phyloP scores from a whole-genome alignment of 2,888 invertebrate genomes.

The Nomada ruficornis region DNA sequence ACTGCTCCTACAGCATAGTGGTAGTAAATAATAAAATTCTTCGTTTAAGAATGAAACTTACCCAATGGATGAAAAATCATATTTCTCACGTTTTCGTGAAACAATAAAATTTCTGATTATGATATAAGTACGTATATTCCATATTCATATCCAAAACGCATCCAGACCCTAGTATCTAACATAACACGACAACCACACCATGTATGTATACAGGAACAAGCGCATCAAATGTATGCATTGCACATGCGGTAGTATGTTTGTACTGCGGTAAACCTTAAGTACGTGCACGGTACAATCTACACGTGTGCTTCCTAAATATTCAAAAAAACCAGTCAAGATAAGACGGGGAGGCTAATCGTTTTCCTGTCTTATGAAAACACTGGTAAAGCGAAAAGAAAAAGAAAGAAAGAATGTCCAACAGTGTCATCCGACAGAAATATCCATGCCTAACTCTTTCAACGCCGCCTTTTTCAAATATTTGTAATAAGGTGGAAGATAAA shows the following conservation, averaged over 20 bases:
- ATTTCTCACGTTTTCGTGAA: too few species aligned
- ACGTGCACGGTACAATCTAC: conserved; percentile 39
- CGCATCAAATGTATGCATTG: too few species aligned
- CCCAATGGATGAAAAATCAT: too few species aligned
- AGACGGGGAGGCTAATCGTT: conserved; percentile 41
- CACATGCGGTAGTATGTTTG: conserved; percentile 40
- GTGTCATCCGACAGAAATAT: conserved; percentile 49
- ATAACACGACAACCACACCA: too few species aligned
- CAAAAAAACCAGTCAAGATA: conserved; percentile 36
- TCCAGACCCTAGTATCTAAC: too few species aligned
- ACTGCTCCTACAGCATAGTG: too few species aligned
- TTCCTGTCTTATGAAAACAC: conserved; percentile 64
- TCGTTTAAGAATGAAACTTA: too few species aligned
- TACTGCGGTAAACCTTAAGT: conserved; percentile 55
- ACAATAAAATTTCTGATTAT: too few species aligned
- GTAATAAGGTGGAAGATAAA: conserved; percentile 43
- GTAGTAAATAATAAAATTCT: too few species aligned
- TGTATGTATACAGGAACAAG: too few species aligned
- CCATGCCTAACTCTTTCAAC: conserved; percentile 47
- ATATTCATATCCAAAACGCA: too few species aligned
- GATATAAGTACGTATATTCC: too few species aligned
- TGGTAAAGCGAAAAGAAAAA: conserved; percentile 49
- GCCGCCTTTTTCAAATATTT: conserved; percentile 63
- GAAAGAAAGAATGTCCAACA: background rate
- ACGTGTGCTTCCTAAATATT: conserved; percentile 54